phyloP scores from a whole-genome alignment of 2,113 vertebrate species.

The Triplophysa siluroides region DNA sequence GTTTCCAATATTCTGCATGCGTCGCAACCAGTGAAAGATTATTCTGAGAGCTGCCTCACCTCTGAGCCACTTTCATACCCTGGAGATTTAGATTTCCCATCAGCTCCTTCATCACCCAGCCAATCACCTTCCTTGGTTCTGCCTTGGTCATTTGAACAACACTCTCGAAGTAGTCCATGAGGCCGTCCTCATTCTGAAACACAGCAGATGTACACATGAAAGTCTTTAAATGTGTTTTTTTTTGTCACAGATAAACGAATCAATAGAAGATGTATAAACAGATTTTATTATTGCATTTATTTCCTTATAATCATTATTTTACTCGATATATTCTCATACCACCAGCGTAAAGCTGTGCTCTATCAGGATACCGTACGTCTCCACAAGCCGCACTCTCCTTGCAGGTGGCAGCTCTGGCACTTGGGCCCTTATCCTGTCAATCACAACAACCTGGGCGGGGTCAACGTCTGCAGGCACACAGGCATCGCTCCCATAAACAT shows the following conservation, averaged over 20 bases:
- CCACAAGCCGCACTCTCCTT: slow-evolving; percentile 82
- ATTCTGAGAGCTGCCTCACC: slow-evolving; percentile 73
- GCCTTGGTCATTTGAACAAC: slow-evolving; percentile 80
- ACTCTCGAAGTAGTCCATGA: slow-evolving; percentile 88
- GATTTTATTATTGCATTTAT: too few species aligned
- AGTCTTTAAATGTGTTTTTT: too few species aligned
- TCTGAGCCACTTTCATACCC: slow-evolving; percentile 82
- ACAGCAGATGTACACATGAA: not conserved
- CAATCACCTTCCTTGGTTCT: slow-evolving; percentile 88
- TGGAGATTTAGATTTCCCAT: slow-evolving; percentile 83
- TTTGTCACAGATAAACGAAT: too few species aligned
- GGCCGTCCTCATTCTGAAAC: slow-evolving; percentile 88
- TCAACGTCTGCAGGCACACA: slow-evolving; percentile 76
- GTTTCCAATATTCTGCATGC: not conserved
- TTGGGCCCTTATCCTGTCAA: slow-evolving; percentile 78
- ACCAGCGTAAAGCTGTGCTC: slow-evolving; percentile 89
- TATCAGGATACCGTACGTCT: slow-evolving; percentile 82
- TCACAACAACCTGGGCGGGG: slow-evolving; percentile 80
- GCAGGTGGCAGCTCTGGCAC: slow-evolving; percentile 89
- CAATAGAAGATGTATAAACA: too few species aligned
- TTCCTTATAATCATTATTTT: too few species aligned
- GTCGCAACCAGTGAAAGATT: not conserved
- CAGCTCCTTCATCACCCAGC: slow-evolving; percentile 88
- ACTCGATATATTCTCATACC: slow-evolving; percentile 72
- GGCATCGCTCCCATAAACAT: slow-evolving; percentile 80